Conservation (phyloP, 1,140 invertebrate species). For the Episyrphus balteatus region DNA sequence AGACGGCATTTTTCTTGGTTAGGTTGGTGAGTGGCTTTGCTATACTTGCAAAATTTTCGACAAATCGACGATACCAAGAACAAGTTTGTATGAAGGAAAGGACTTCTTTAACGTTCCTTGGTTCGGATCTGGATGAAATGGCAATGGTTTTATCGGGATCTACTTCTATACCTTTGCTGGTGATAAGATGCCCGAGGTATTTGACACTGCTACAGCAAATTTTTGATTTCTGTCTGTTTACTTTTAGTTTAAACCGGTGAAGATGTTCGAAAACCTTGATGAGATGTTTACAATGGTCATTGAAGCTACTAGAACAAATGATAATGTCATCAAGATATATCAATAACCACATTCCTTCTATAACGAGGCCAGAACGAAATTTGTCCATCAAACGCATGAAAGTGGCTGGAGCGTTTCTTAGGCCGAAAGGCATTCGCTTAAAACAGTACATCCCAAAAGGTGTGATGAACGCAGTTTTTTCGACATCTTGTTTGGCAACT, state of each 20-base stretch:
- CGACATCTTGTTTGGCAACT: conserved; percentile 12
- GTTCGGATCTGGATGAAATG: background rate
- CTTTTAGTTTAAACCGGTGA: conserved; percentile 8
- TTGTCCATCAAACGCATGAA: conserved; percentile 2
- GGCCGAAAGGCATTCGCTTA: conserved; percentile 7
- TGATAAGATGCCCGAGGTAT: conserved; percentile 3
- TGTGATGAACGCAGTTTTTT: conserved; percentile 6
- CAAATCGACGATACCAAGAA: conserved; percentile 35
- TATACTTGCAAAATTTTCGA: conserved; percentile 26
- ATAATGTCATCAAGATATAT: conserved; percentile 35
- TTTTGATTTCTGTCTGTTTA: conserved; percentile 7
- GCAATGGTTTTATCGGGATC: conserved; percentile 1
- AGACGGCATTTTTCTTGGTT: conserved; percentile 20
- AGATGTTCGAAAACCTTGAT: conserved; percentile 14
- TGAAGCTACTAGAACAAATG: conserved; percentile 12
- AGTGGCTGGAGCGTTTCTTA: conserved; percentile 5
- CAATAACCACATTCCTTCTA: conserved; percentile 9
- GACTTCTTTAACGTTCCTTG: conserved; percentile 13
- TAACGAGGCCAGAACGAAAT: conserved; percentile 1
- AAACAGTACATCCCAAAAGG: conserved; percentile 3
- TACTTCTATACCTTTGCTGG: background rate
- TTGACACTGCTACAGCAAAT: conserved; percentile 11
- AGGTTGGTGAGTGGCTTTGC: conserved; percentile 30
- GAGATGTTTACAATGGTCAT: conserved; percentile 9
- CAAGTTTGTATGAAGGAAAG: conserved; percentile 24